Evolutionary conservation across 2,113 vertebrate genomes (phyloP), one percentile per base, ranked within the genome.

Genomic region (Oryzias curvinotus): DNA sequence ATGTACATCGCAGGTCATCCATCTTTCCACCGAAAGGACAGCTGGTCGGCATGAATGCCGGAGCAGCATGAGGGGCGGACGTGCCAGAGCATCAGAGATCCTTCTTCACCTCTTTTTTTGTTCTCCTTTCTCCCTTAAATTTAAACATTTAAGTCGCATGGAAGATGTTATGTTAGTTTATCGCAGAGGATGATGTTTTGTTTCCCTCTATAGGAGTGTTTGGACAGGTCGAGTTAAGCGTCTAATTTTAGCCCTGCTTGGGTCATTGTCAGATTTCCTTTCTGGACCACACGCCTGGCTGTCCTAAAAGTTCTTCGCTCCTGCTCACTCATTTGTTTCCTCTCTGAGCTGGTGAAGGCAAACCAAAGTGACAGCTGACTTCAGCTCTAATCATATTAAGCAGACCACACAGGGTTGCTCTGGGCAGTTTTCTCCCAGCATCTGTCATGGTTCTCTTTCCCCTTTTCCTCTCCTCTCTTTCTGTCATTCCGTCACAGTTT

Each of bases 11-110:
- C 81, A 79, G 79, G 77, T 73, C 81, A 82, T 80, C 77, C 67
- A 46, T 84, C 82, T 75, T 60, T 74, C 62, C 65, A 12, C 65
- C 4, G 83, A 90, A 85, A 81, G 86, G 84, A 85, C 87, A 91
- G 90, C 89, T 91, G 89, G 83, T 80, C 82, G 83, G 63, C 86
- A 73, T 84, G 77, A 88, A 88, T 82, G 85, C 77, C 71, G 71
- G 56, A 85, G 86, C 83, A 58, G 72, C 69, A 60, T 73, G 85
- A 84, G 63, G 72, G 82, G 85, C 81, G 80, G 84, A 91, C 68
- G 84, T 81, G 77, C 77, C 71, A 75, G 66, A 85, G 83, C 73
- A 77, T 55, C 49, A 87, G 70, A 68, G 72, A 86, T 82, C 81
- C 75, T 73, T 86, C 44, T 41, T 36, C 43, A 52, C 50, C 50